These are phyloP conservation scores for Mechanitis mazaeus DNA, from an alignment of 2,888 invertebrate species.

Conservation along the genomic window DNA sequence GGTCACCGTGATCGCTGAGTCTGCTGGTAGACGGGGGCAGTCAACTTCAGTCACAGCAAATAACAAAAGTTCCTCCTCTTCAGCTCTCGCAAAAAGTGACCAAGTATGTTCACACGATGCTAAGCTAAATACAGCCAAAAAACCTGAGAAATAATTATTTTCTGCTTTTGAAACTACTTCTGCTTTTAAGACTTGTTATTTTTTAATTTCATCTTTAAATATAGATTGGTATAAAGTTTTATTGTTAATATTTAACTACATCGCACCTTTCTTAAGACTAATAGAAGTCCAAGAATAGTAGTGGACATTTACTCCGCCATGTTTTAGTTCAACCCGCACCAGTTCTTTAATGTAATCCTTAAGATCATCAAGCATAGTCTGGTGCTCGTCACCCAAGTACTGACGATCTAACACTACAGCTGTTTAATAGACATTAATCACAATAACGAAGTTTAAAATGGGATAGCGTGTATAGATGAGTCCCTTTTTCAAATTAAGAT, in stretches of 20 bases:
- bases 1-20: conserved; percentile 83
- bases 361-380: conserved; percentile 72
- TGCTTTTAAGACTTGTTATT: too few species aligned
- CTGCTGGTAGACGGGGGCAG: conserved; percentile 83
- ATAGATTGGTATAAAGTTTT: neutral
- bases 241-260: conserved; percentile 4
- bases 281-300: conserved; percentile 82
- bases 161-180: too few species aligned
- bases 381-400: conserved; percentile 79
- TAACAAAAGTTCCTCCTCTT: conserved; percentile 80
- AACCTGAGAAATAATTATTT: conserved; percentile 67
- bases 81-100: conserved; percentile 79
- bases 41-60: conserved; percentile 87
- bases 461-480: too few species aligned
- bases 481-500: too few species aligned
- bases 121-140: conserved; percentile 83
- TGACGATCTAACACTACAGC: conserved; percentile 84
- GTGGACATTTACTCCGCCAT: conserved; percentile 81
- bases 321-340: conserved; percentile 79
- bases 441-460: neutral
- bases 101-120: conserved; percentile 86
- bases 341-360: conserved; percentile 79
- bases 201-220: neutral
- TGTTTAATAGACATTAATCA: conserved; percentile 38
- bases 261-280: conserved; percentile 80